Percentiles rank a stretch among this genome's conserved stretches.
Evolutionary conservation across 2,113 vertebrate genomes (phyloP).

Genomic region (Eulacestoma nigropectus): DNA sequence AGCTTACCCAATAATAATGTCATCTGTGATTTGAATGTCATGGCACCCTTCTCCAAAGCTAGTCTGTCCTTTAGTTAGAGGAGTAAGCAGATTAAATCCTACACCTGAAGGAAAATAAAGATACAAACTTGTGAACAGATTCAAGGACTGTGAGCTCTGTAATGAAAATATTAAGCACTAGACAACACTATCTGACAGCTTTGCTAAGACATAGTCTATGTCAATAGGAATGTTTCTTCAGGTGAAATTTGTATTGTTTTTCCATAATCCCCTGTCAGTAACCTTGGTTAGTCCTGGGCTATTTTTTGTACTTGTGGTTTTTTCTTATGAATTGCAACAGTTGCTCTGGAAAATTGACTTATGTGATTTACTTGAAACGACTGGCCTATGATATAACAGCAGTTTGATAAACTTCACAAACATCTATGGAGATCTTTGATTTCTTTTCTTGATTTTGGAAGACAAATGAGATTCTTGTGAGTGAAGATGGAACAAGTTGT

Average conservation of each 20-base stretch:
- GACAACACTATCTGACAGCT: background rate
- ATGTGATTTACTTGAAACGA: background rate
- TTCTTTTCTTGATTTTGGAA: background rate
- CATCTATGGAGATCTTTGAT: background rate
- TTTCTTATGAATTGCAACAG: background rate
- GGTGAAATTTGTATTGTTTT: background rate
- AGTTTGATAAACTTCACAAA: background rate
- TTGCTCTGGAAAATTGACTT: background rate
- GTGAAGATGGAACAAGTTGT: background rate
- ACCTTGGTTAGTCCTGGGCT: background rate
- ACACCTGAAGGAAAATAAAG: background rate
- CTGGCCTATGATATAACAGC: background rate
- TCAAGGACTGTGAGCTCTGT: background rate
- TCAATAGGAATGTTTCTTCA: background rate
- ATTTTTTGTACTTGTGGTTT: background rate
- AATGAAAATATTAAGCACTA: background rate
- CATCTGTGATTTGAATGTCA: background rate
- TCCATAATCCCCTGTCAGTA: background rate
- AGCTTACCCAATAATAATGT: background rate
- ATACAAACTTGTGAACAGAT: background rate
- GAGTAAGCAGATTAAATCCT: slow-evolving; percentile 4
- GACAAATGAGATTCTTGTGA: background rate
- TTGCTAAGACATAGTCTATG: background rate
- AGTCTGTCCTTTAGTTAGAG: background rate
- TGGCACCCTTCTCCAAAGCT: background rate